Evolutionary conservation across 2,888 invertebrate genomes (phyloP), one percentile per base, ranked within the genome.

Genomic region (Acronicta leporina): DNA sequence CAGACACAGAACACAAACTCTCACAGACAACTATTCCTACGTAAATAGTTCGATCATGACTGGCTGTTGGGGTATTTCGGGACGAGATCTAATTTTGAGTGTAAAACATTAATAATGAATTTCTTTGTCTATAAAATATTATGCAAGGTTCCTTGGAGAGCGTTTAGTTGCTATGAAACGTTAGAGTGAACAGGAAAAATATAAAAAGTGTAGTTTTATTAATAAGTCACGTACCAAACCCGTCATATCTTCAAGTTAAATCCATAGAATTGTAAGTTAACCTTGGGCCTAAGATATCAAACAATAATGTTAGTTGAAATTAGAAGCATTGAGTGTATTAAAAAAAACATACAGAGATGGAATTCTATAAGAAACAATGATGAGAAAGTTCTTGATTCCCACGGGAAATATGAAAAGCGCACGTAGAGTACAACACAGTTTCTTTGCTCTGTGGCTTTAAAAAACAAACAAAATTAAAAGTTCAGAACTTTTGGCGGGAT

Each of bases 1-100:
- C 87, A 87, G 84, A 87, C 86, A 82, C 76, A 90, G 91, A 90
- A 82, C 81, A 84, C 77, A 33, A 75, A 87, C 75, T 87, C 89
- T 87, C 84, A 77, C 79, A 88, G 89, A 89, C 68, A 57, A 75
- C 64, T 67, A 74, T 75, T 70, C 67, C 72, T 68, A 79, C 74
- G 79, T 76, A 74, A 74, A 79, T 71, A 76, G 58, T 59, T 71
- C 61, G 53, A 63, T 64, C 76, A 60, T 71, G 59, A 60, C 66
- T 70, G 56, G 45, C 43, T 57, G 42, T 50, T 35, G 16, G 50
- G 44, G 33, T 77, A 79, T 77, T 71, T 74, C 56, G 47, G 60
- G 73, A 59, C 52, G 40, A 46, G 45, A 49, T 67, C 68, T 79
- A 64, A 73, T 76, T 75, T 70, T 73, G 48, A 49, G 44, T 65